These are phyloP conservation scores for Sebastes kiyomatsui DNA, from an alignment of 2,797 vertebrate genomes.

Conservation along the genomic window DNA sequence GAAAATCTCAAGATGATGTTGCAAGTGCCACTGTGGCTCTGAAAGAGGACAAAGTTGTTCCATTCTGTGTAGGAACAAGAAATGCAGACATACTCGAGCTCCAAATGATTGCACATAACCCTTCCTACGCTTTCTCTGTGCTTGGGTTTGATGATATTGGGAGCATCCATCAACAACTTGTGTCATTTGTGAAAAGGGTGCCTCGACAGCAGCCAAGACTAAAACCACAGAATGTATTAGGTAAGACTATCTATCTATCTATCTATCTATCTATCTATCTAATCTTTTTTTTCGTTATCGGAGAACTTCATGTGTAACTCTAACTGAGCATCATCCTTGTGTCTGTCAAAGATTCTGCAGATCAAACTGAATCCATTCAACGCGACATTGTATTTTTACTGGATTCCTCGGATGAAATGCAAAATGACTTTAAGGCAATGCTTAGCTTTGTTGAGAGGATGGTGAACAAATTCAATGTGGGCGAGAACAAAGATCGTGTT, in stretches of 20 bases:
- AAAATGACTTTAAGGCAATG: conserved; percentile 63
- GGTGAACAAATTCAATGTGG: conserved; percentile 70
- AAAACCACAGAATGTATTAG: conserved; percentile 53
- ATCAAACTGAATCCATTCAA: conserved; percentile 52
- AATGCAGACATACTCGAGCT: conserved; percentile 80
- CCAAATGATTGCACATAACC: conserved; percentile 79
- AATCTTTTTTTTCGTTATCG: neutral
- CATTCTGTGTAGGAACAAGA: conserved; percentile 76
- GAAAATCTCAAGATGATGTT: conserved; percentile 79
- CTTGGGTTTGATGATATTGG: conserved; percentile 72
- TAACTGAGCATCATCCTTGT: conserved; percentile 32
- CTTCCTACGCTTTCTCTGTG: conserved; percentile 79
- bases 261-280: conserved; percentile 24
- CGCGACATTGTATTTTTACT: conserved; percentile 79
- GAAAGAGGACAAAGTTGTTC: conserved; percentile 68
- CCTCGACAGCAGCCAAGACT: conserved; percentile 70
- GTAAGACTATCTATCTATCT: conserved; percentile 64
- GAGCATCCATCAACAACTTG: conserved; percentile 72
- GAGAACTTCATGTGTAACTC: neutral
- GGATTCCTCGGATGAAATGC: conserved; percentile 77
- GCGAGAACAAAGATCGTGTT: conserved; percentile 71
- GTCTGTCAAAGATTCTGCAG: conserved; percentile 49
- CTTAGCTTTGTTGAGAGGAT: conserved; percentile 72
- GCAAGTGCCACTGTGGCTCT: conserved; percentile 58
- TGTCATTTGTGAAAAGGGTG: conserved; percentile 79